These are phyloP conservation scores for Drosophila lacicola DNA, from an alignment of 2,888 invertebrate species.

Conservation along the genomic window DNA sequence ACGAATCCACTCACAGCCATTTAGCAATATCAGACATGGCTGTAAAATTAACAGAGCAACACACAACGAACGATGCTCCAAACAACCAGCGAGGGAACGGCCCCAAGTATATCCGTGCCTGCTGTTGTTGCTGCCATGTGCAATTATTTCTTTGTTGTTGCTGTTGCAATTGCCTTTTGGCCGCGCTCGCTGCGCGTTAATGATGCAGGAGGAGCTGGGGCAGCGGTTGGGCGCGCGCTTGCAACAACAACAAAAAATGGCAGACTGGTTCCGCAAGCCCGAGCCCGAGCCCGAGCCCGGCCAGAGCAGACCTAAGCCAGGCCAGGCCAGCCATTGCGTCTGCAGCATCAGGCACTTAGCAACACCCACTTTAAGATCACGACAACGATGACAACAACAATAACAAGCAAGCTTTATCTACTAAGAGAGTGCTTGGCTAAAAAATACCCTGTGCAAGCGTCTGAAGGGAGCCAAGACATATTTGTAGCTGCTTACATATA, in stretches of 20 bases:
- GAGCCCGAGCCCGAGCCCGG: slow-evolving; percentile 1
- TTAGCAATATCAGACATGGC: slow-evolving; percentile 83
- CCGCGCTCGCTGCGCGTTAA: slow-evolving; percentile 65
- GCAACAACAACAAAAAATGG: slow-evolving; percentile 61
- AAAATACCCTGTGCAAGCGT: slow-evolving; percentile 10
- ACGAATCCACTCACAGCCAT: slow-evolving; percentile 84
- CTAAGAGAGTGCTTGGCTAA: neutral
- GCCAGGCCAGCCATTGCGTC: slow-evolving; percentile 74
- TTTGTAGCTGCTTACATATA: neutral
- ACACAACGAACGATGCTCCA: slow-evolving; percentile 62
- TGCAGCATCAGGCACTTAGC: slow-evolving; percentile 72
- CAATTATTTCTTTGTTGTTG: slow-evolving; percentile 58
- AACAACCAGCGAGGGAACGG: slow-evolving; percentile 47
- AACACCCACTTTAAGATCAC: slow-evolving; percentile 78
- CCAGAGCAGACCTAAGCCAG: neutral
- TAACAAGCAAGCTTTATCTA: slow-evolving; percentile 11
- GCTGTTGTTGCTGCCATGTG: slow-evolving; percentile 45
- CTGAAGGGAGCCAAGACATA: neutral
- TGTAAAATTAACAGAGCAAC: slow-evolving; percentile 81
- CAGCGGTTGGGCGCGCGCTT: slow-evolving; percentile 42
- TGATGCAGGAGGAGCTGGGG: slow-evolving; percentile 66
- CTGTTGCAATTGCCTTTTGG: slow-evolving; percentile 54
- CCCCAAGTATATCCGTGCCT: slow-evolving; percentile 51
- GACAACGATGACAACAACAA: slow-evolving; percentile 42
- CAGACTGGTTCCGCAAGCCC: slow-evolving; percentile 67